phyloP scores from a whole-genome alignment of 2,113 vertebrate genomes.

The Picathartes gymnocephalus region DNA sequence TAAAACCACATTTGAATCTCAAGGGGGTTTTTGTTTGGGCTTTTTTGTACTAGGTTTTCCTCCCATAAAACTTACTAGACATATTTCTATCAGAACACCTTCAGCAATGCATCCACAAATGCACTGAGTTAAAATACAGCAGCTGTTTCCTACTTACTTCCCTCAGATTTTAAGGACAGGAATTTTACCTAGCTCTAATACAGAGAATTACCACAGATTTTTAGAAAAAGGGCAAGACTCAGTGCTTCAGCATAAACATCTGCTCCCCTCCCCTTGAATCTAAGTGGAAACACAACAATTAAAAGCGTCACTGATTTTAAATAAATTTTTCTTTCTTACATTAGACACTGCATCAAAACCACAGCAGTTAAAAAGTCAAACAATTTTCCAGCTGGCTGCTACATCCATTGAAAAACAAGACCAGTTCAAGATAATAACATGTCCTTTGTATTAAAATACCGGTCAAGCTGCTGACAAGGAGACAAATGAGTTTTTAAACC shows the following conservation, averaged over 20 bases:
- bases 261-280: not conserved
- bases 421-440: not conserved
- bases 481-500: constrained; percentile 40
- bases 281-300: not conserved
- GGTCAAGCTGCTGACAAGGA: constrained; percentile 36
- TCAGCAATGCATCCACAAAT: not conserved
- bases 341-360: not conserved
- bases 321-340: not conserved
- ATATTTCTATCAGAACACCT: not conserved
- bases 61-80: not conserved
- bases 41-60: not conserved
- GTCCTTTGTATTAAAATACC: not conserved
- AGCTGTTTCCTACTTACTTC: not conserved
- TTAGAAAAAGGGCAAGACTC: not conserved
- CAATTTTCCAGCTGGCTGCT: constrained; percentile 23
- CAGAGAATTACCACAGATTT: not conserved
- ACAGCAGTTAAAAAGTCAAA: constrained; percentile 26
- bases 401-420: not conserved
- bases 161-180: not conserved
- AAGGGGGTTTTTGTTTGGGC: not conserved
- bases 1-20: not conserved
- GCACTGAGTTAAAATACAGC: not conserved
- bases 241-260: not conserved
- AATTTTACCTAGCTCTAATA: not conserved
- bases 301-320: not conserved